phyloP scores from a whole-genome alignment of 2,888 invertebrate genomes.

The Lasiommata megera region DNA sequence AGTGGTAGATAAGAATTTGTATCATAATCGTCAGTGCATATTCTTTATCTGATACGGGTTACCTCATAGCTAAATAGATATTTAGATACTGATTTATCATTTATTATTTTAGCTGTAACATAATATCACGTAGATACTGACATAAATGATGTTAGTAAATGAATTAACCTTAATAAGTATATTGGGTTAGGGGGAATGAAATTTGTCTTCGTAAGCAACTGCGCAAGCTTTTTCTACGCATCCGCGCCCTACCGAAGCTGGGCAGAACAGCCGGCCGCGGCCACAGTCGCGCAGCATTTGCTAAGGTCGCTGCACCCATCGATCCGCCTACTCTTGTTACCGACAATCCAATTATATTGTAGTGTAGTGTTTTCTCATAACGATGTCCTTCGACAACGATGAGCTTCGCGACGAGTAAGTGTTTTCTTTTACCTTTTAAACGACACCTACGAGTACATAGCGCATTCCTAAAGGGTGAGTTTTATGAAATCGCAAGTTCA shows the following conservation, averaged over 20 bases:
- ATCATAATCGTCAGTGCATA: neutral
- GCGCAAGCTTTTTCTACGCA: conserved; percentile 43
- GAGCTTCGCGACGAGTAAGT: conserved; percentile 88
- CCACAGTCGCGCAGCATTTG: conserved; percentile 59
- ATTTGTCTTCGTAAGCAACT: conserved; percentile 22
- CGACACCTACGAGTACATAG: neutral
- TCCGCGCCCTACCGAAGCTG: conserved; percentile 53
- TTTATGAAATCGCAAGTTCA: too few species aligned
- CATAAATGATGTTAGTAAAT: neutral
- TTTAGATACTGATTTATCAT: neutral
- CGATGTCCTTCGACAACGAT: conserved; percentile 83
- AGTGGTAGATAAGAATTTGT: neutral
- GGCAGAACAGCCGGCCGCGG: conserved; percentile 51
- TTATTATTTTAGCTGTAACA: neutral
- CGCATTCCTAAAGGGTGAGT: neutral
- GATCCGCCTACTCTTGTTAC: conserved; percentile 49
- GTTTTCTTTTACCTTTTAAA: conserved; percentile 22
- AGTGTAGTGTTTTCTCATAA: conserved; percentile 48
- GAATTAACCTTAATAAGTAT: neutral
- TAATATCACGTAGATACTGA: neutral
- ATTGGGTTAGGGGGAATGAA: neutral
- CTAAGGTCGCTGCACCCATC: conserved; percentile 52
- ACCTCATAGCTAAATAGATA: too few species aligned
- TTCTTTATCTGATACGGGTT: neutral
- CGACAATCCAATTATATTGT: conserved; percentile 38